Evolutionary conservation across 2,797 vertebrate species (phyloP), one percentile per base, ranked within the genome.

Genomic region (Chelmon rostratus): DNA sequence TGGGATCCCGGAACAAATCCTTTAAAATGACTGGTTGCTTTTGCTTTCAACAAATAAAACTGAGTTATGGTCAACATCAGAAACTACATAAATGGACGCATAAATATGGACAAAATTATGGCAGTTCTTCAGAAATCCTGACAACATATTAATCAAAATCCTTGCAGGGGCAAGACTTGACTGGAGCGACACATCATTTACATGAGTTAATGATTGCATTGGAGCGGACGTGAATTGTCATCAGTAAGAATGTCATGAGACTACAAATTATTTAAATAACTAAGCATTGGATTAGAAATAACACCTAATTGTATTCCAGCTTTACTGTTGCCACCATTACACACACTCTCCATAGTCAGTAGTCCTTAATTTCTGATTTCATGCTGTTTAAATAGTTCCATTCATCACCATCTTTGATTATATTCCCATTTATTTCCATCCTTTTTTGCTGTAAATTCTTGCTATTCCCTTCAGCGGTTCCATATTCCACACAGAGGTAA

Each of bases 1-100:
- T 69, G 63, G 56, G 76, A 52, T 79, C 73, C 66, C 53, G 61
- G 58, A 84, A 80, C 68, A 79, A 81, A 85, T 88, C 71, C 65
- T 84, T 82, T 78, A 68, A 89, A 87, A 81, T 66, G 70, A 86
- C 15, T 37, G 23, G 38, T 46, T 40, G 53, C 40, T 81, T 81
- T 76, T 67, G 25, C 56, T 65, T 53, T 67, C 49, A 75, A 68
- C 25, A 67, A 73, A 52, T 13, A 50, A 33, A 59, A 21, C 16
- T 37, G 52, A 78, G 15, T 76, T 82, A 47, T 35, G 18, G 56
- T 67, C 8, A 33, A 69, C 73, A 78, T 52, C 16, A 15, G 40
- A 64, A 58, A 25, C 23, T 66, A 4, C 2, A 31, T 68, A 54
- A 73, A 78, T 25, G 33, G 54, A 42, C 10, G 46, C 63, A 73